Base-by-base conservation (phyloP, 1,140 invertebrate genomes). In the Drosophila chauvacae region DNA sequence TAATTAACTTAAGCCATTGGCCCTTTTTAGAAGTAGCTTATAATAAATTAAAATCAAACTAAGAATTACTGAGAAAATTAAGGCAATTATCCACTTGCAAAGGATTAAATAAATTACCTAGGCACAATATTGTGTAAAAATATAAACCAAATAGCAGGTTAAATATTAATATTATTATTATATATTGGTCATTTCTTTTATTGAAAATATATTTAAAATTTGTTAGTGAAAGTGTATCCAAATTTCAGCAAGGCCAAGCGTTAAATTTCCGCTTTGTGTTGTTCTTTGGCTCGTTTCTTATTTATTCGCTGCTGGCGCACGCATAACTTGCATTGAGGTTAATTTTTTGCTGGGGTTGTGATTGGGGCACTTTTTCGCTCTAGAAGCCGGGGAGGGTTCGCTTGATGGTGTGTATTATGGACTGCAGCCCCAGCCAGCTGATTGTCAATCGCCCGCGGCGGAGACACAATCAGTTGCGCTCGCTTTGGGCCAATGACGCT, bases 311-410 rank as follows among this genome's bases (percentile, higher is more conserved):
- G 85, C 69, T 80, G 79, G 80, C 84, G 55, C 41, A 83, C 68
- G 80, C 80, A 87, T 77, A 74, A 79, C 84, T 87, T 87, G 84
- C 84, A 87, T 84, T 88, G 84, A 84, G 84, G 80, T 88, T 87
- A 87, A 87, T 87, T 88, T 84, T 66, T 66, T 60, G 59, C 63
- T 58, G 66, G 77, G 77, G 47, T 47, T 64, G 60, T 55, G 50
- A 66, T 83, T 70, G 60, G 50, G 37, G 55, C 55, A 18, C 33
- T 70, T 51, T 30, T 56, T 45, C 28, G 11, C 45, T 23, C 41
- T 10, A 42, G 35, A 45, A 37, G 60, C 2, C 41, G 20, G 11
- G 1, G 26, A 11, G 30, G 14, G 53, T 16, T 55, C 33, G 33
- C 51, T 9, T 39, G 51, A 55, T 39, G 53, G 53, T n/a, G 55